Base-by-base conservation (phyloP, 2,113 vertebrate species). In the Cichladusa arquata region DNA sequence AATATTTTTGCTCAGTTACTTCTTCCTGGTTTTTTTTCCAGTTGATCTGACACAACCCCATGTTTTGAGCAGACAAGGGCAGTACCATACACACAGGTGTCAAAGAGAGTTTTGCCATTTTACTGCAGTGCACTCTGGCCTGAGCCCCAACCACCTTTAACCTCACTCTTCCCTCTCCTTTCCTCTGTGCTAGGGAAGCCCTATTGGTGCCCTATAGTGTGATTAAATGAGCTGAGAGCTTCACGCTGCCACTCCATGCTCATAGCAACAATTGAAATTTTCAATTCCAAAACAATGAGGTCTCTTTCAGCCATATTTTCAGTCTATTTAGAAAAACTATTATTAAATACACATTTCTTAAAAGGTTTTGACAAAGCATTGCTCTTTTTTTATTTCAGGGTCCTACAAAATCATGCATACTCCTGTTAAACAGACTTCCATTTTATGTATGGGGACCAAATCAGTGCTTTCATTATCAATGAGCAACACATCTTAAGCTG, bases 401-500 rank as follows among this genome's bases (percentile, higher is more conserved):
- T 77, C 47, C 82, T 92, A 84, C 36, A 76, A 79, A 96, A 92
- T 38, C 57, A 65, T 34, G 28, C 44, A 78, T 72, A 19, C 48
- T 92, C 56, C 28, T 42, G 73, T 90, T 90, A 81, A 92, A 83
- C 48, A 71, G 57, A 45, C 61, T 88, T 72, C 82, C 65, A 31
- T 74, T 90, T 90, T 65, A 69, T 83, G 69, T 83, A 61, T 73
- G 48, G 90, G 90, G 77, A 94, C 90, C 44, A 38, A 86, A 95
- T 53, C 90, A 93, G 48, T 2, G 3, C 64, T 92, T 96, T 92
- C 88, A 88, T 88, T 96, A 94, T 86, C 92, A 88, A 89, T 14
- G 57, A 96, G 40, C 90, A 95, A 94, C 92, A 95, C 90, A 90
- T 96, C 93, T 94, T 58, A 88, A 81, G 93, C 53, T 90, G 69